Evolutionary conservation across 2,888 invertebrate species (phyloP).

Genomic region (Eristalis pertinax): DNA sequence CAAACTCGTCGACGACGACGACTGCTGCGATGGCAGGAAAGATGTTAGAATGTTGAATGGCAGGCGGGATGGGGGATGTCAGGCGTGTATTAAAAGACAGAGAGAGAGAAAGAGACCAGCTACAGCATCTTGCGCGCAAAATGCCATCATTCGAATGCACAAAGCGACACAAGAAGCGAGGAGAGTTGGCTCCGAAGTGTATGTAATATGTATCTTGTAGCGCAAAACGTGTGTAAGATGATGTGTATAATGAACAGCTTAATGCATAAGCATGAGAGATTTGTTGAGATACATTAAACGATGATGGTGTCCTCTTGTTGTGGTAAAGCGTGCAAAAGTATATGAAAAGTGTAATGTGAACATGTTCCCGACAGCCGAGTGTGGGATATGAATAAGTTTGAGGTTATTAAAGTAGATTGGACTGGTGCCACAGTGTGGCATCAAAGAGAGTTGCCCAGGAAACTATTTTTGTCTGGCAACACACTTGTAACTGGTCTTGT

Average conservation of each 20-base stretch:
- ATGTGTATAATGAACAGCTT: slow-evolving; percentile 68
- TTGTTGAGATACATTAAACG: slow-evolving; percentile 65
- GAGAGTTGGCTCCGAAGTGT: slow-evolving; percentile 40
- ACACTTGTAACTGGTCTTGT: too few species aligned
- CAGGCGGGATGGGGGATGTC: not conserved
- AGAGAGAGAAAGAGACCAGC: slow-evolving; percentile 4
- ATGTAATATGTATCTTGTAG: slow-evolving; percentile 40
- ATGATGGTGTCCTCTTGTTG: slow-evolving; percentile 56
- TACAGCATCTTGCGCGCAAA: slow-evolving; percentile 41
- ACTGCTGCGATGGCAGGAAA: not conserved
- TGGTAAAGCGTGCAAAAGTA: slow-evolving; percentile 42
- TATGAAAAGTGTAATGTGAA: slow-evolving; percentile 45
- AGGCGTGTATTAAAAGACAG: not conserved
- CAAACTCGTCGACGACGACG: slow-evolving; percentile 24
- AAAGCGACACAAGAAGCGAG: slow-evolving; percentile 8
- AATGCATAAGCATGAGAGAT: slow-evolving; percentile 61
- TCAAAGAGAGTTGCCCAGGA: not conserved
- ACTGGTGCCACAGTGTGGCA: not conserved
- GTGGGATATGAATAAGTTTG: slow-evolving; percentile 7
- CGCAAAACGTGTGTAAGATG: slow-evolving; percentile 66
- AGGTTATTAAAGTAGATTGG: slow-evolving; percentile 22
- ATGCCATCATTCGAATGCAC: slow-evolving; percentile 46
- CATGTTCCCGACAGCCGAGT: slow-evolving; percentile 17
- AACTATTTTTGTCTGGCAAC: not conserved
- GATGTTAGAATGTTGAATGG: not conserved